Percentiles rank a stretch among this genome's conserved stretches.
Evolutionary conservation across 2,888 invertebrate genomes (phyloP).

Genomic region (Pterobdella sp.): DNA sequence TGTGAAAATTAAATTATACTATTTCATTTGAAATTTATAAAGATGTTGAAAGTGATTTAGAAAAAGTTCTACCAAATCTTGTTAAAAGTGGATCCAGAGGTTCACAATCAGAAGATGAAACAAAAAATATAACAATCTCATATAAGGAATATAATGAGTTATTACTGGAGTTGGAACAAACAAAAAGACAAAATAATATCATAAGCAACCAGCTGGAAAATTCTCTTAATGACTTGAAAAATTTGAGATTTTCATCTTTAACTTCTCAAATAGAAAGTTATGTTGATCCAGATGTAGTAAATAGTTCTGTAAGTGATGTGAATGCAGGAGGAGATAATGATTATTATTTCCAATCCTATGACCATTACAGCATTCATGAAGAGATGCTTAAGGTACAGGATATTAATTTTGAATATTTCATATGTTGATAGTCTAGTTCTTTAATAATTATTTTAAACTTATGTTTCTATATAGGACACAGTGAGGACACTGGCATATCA

Average conservation of each 20-base stretch:
- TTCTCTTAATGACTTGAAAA: neutral
- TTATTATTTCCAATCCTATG: slow-evolving; percentile 63
- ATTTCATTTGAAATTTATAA: neutral
- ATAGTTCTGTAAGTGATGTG: neutral
- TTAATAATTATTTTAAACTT: neutral
- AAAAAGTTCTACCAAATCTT: neutral
- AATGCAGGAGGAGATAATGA: slow-evolving; percentile 57
- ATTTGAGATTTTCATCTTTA: slow-evolving; percentile 1
- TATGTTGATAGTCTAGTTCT: neutral
- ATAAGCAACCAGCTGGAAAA: slow-evolving; percentile 1
- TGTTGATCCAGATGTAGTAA: neutral
- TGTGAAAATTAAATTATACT: neutral
- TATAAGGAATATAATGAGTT: neutral
- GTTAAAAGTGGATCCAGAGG: neutral
- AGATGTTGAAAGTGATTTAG: neutral
- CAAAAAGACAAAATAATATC: neutral
- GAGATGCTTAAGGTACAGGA: slow-evolving; percentile 68
- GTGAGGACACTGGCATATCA: slow-evolving; percentile 18
- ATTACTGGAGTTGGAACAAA: neutral
- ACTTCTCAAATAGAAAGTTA: neutral
- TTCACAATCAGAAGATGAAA: neutral
- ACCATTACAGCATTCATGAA: slow-evolving; percentile 83
- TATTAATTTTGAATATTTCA: neutral
- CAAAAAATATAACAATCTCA: neutral
- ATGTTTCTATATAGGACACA: slow-evolving; percentile 16